Conservation (phyloP, 1,140 invertebrate species). For the Drosophila kohkoa region DNA sequence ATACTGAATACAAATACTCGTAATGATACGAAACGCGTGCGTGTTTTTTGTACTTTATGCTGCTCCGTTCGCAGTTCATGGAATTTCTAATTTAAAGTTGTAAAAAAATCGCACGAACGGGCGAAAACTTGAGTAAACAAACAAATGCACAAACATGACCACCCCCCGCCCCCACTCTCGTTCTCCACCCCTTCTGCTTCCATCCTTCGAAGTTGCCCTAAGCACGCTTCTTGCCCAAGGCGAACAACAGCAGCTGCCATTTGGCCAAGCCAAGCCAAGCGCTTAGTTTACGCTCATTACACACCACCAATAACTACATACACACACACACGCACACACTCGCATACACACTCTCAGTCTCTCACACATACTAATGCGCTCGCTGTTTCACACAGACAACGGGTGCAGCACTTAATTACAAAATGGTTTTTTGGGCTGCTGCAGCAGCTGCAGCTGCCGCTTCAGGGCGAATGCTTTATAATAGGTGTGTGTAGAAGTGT, state of each 20-base stretch:
- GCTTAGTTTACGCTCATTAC: slow-evolving; percentile 68
- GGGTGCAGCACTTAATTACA: slow-evolving; percentile 78
- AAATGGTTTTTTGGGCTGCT: slow-evolving; percentile 64
- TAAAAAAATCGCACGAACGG: slow-evolving; percentile 32
- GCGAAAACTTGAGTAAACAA: slow-evolving; percentile 64
- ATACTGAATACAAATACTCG: slow-evolving; percentile 16
- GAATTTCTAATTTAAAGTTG: slow-evolving; percentile 79
- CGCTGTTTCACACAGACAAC: slow-evolving; percentile 8
- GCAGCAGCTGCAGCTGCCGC: slow-evolving; percentile 52
- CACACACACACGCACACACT: slow-evolving; percentile 32
- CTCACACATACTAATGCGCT: too few relatives aligned
- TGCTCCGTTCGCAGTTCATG: slow-evolving; percentile 85
- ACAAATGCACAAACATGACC: slow-evolving; percentile 71
- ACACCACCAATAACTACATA: slow-evolving; percentile 61
- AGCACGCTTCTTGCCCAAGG: background rate
- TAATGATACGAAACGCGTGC: slow-evolving; percentile 43
- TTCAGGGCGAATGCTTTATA: background rate
- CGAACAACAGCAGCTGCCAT: slow-evolving; percentile 24
- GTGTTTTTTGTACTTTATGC: slow-evolving; percentile 34
- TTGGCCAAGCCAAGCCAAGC: slow-evolving; percentile 18
- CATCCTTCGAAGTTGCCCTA: background rate
- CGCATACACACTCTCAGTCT: slow-evolving; percentile 10
- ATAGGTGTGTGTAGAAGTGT: background rate
- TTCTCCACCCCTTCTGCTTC: too few relatives aligned
- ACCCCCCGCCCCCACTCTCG: slow-evolving; percentile 86